Percentiles rank a stretch among this genome's conserved stretches.
phyloP scores from a whole-genome alignment of 2,888 invertebrate genomes.

The Calameuta idolon region DNA sequence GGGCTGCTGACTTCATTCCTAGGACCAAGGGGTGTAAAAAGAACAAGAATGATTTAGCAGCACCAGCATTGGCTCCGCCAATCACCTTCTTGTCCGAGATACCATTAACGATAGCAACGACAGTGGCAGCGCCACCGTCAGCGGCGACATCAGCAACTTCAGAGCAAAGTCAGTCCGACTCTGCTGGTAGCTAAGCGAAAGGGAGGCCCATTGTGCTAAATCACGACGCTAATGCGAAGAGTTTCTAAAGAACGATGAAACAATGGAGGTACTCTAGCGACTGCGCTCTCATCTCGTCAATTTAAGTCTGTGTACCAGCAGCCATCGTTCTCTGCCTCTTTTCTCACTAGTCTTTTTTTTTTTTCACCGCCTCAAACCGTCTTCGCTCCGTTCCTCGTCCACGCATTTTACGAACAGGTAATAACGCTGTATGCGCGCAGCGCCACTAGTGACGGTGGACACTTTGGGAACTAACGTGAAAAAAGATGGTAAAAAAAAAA shows the following conservation, averaged over 20 bases:
- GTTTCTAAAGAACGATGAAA: constrained; percentile 51
- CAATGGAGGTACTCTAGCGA: constrained; percentile 39
- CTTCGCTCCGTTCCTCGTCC: not conserved
- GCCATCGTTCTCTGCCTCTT: constrained; percentile 3
- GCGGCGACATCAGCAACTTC: not conserved
- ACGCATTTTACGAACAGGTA: not conserved
- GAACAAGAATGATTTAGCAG: not conserved
- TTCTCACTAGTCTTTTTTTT: not conserved
- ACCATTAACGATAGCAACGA: not conserved
- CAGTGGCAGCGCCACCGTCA: not conserved
- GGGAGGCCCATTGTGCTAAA: constrained; percentile 43
- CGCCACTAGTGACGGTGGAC: not conserved
- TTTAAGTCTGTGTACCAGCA: not conserved
- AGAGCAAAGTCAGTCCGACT: not conserved
- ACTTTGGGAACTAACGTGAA: not conserved
- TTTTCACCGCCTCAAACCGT: not conserved
- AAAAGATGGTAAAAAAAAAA: not conserved
- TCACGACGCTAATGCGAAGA: constrained; percentile 47
- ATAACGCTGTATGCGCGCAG: not conserved
- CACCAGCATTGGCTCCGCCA: not conserved
- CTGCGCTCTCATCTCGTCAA: constrained; percentile 20
- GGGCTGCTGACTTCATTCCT: not conserved
- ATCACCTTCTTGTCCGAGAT: not conserved
- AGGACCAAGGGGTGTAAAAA: not conserved
- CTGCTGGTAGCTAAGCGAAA: not conserved